These are phyloP conservation scores for Galeopterus variegatus DNA, from an alignment of 2,113 vertebrate genomes.

Conservation along the genomic window DNA sequence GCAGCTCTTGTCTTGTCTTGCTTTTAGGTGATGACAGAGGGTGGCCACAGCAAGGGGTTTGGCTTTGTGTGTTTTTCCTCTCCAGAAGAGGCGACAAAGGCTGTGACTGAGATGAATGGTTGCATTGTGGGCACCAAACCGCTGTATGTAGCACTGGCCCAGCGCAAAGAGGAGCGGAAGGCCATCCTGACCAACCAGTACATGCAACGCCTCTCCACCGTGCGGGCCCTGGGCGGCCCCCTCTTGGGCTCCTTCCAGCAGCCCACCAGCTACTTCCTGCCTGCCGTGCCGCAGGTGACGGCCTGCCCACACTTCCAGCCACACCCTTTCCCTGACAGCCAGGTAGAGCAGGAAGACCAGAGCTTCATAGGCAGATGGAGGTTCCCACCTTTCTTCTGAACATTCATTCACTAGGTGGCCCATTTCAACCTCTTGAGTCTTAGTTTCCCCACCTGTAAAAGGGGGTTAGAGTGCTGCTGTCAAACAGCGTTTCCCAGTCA, in stretches of 20 bases:
- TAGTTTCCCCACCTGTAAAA: neutral
- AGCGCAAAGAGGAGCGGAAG: slow-evolving; percentile 97
- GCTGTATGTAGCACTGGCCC: slow-evolving; percentile 96
- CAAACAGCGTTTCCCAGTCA: neutral
- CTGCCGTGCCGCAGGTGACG: slow-evolving; percentile 93
- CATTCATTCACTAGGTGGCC: neutral
- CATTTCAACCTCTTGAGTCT: accelerated
- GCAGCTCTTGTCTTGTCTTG: slow-evolving; percentile 85
- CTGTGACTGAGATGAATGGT: slow-evolving; percentile 98
- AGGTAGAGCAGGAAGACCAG: neutral
- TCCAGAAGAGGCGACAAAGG: slow-evolving; percentile 98
- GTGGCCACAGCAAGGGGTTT: slow-evolving; percentile 97
- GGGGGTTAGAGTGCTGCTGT: neutral
- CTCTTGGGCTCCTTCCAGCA: slow-evolving; percentile 94
- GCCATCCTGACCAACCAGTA: slow-evolving; percentile 98
- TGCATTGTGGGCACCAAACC: slow-evolving; percentile 97
- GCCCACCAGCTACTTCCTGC: slow-evolving; percentile 92
- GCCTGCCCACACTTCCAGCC: neutral
- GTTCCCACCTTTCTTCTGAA: neutral
- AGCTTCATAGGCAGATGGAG: neutral
- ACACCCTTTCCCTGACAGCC: neutral
- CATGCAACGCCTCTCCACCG: slow-evolving; percentile 94
- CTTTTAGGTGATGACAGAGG: slow-evolving; percentile 97
- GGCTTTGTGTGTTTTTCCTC: slow-evolving; percentile 99
- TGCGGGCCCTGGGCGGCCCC: slow-evolving; percentile 92